A percentile compares a stretch with the other conserved stretches of the same genome.
Evolutionary conservation across 37 sponge, comb jelly and placozoan species (phyloP).

Genomic region (Lycopodina hypogea): DNA sequence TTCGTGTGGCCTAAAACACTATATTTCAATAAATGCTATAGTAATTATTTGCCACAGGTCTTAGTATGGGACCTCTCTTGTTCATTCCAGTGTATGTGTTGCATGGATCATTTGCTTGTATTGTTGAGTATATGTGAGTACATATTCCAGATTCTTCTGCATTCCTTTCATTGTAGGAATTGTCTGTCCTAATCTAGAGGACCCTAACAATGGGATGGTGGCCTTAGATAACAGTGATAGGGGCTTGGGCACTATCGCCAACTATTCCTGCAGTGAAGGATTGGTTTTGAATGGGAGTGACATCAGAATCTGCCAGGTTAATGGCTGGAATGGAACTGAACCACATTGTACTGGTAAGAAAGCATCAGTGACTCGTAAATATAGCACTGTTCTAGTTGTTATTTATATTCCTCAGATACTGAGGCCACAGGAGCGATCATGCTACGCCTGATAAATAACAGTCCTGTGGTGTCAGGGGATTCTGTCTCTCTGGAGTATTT

Average conservation of each 20-base stretch:
- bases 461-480: neutral
- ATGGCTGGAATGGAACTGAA: slow-evolving; percentile 26
- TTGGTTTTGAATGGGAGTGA: slow-evolving; percentile 4
- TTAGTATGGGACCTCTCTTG: no score
- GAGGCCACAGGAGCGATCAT: neutral
- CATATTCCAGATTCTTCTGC: no score
- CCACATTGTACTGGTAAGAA: slow-evolving; percentile 7
- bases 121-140: no score
- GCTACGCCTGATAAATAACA: neutral
- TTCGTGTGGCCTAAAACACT: no score
- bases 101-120: no score
- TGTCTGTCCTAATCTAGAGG: neutral
- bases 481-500: slow-evolving; percentile 6
- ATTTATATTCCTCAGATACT: neutral
- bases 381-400: neutral
- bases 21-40: no score
- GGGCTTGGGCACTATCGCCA: neutral
- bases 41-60: no score
- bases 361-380: neutral
- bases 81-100: no score
- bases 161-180: neutral
- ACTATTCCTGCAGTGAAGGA: neutral
- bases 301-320: neutral
- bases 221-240: neutral
- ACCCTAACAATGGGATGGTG: slow-evolving; percentile 10